Percentiles rank a stretch among this genome's conserved stretches.
phyloP scores from a whole-genome alignment of 1,140 invertebrate genomes.

The Drosophila funebris region DNA sequence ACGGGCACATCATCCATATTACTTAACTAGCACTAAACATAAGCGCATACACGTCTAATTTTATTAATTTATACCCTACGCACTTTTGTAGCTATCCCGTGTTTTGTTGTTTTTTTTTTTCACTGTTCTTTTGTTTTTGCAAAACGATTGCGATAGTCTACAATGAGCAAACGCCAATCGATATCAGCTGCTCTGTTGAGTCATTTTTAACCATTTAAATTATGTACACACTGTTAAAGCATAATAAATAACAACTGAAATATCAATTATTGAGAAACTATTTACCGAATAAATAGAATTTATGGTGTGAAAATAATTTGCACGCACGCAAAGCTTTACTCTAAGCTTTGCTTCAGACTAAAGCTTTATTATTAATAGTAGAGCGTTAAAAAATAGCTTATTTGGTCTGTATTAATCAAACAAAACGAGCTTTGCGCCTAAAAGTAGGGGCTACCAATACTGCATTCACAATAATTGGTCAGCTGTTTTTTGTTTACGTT shows the following conservation, averaged over 20 bases:
- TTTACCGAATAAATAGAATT: too few species aligned
- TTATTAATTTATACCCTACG: slow-evolving; percentile 56
- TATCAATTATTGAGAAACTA: background rate
- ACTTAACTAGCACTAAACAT: slow-evolving; percentile 31
- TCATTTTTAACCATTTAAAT: background rate
- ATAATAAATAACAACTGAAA: background rate
- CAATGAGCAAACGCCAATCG: slow-evolving; percentile 7
- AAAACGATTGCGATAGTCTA: slow-evolving; percentile 17
- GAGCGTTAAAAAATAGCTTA: background rate
- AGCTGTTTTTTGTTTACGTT: slow-evolving; percentile 5
- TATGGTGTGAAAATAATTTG: too few species aligned
- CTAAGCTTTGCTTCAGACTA: too few species aligned
- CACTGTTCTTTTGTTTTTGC: slow-evolving; percentile 67
- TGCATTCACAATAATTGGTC: background rate
- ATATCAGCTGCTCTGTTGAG: slow-evolving; percentile 12
- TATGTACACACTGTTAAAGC: slow-evolving; percentile 29
- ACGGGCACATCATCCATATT: slow-evolving; percentile 92
- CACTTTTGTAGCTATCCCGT: slow-evolving; percentile 28
- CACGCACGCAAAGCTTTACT: too few species aligned
- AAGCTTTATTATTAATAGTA: background rate
- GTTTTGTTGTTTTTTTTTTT: slow-evolving; percentile 42
- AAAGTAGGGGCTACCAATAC: background rate
- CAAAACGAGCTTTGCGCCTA: too few species aligned
- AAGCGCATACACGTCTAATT: slow-evolving; percentile 66
- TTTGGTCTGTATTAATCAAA: background rate